Evolutionary conservation across 2,113 vertebrate genomes (phyloP), one percentile per base, ranked within the genome.

Genomic region (Labeo rohita): DNA sequence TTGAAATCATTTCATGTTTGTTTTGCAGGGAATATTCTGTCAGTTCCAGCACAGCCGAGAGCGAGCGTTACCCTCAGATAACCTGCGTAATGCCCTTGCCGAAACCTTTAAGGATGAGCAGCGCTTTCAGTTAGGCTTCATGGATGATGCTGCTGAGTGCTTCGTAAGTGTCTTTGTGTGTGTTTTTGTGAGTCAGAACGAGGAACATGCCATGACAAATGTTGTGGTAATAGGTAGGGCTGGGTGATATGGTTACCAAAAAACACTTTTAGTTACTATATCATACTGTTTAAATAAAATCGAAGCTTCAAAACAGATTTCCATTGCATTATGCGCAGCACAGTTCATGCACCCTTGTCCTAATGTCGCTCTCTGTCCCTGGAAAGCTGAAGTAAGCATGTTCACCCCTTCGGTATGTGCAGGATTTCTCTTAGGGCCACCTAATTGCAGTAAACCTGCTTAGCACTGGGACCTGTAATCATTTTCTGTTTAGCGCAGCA

Each of bases 131-230:
- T 96, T 99, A 87, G 98, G 98, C 54, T 96, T 97, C 74, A 99
- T 99, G 98, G 97, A 99, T 47, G 98, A 99, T 87, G 98, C 98
- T 45, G 98, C 98, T 2, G 98, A 99, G 90, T 99, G 98, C 92
- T 99, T 99, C 92, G 98, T 99, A 91, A 96, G 98, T 97, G 86
- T 83, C 81, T 88, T 23, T 84, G 15, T 39, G 1, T 54, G 81
- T 81, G 13, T 74, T 84, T 59, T 45, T 34, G 18, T 78, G 63
- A 50, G 23, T 65, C 39, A 76, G 52, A 50, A n/a, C 0, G 6
- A 74, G 21, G 18, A 47, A 10, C 18, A 4, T 23, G 36, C 36
- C 15, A 70, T 34, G 66, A 74, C 4, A n/a, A 43, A 70, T 34
- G 39, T 34, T 39, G 39, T 28, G 21, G 3, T n/a, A 18, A 59